Percentiles rank a stretch among this genome's conserved stretches.
phyloP scores from a whole-genome alignment of 2,113 vertebrate species.

The Chionomys nivalis region DNA sequence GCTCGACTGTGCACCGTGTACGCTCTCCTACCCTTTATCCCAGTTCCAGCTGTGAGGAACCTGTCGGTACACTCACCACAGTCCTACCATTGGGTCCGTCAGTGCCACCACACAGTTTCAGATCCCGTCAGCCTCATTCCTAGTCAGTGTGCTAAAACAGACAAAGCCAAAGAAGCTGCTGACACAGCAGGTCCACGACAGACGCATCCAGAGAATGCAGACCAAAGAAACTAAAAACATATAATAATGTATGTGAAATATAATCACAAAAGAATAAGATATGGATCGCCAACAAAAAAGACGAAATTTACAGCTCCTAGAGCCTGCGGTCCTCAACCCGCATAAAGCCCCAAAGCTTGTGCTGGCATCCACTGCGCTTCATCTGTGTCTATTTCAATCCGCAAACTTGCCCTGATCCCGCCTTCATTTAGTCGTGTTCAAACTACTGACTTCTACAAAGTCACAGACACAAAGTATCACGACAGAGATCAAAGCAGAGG shows the following conservation, averaged over 20 bases:
- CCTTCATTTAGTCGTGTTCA: background rate
- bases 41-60: background rate
- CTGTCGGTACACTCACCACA: background rate
- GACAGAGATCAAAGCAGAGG: background rate
- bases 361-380: background rate
- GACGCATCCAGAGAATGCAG: background rate
- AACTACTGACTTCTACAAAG: background rate
- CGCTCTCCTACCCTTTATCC: background rate
- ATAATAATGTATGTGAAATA: background rate
- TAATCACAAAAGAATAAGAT: background rate
- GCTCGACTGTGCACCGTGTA: background rate
- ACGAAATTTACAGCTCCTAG: background rate
- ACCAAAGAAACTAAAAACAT: background rate
- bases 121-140: background rate
- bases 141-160: conserved; percentile 8
- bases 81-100: too few species aligned
- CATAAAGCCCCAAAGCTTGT: background rate
- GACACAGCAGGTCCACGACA: background rate
- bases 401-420: background rate
- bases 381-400: background rate
- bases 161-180: background rate
- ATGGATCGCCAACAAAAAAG: background rate
- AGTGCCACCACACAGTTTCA: background rate
- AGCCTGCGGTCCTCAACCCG: background rate
- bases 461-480: background rate